Conservation (phyloP, 2,797 vertebrate species). For the Echeneis naucrates region DNA sequence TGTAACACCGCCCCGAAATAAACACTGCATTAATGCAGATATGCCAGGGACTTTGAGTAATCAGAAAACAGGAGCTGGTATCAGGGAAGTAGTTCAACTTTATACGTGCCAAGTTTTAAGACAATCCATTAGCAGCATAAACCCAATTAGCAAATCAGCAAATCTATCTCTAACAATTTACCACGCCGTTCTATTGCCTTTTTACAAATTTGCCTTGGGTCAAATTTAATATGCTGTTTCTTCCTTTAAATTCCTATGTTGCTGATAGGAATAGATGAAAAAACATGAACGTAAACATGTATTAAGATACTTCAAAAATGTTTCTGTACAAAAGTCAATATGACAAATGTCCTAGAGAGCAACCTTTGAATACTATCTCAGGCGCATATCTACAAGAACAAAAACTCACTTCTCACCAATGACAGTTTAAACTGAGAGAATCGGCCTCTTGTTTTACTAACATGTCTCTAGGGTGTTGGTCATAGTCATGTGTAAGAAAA, state of each 20-base stretch:
- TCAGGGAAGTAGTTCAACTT: not conserved
- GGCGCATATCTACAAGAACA: not conserved
- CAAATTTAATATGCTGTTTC: no score
- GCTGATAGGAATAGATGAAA: not conserved
- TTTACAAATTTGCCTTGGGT: no score
- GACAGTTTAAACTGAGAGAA: not conserved
- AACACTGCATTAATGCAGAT: no score
- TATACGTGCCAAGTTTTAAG: not conserved
- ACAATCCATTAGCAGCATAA: not conserved
- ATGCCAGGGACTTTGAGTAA: no score
- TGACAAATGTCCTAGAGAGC: no score
- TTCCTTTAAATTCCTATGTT: slow-evolving; percentile 4
- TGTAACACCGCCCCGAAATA: no score
- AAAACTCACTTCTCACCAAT: not conserved
- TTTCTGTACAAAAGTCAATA: not conserved
- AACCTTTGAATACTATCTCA: not conserved
- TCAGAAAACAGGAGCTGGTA: not conserved
- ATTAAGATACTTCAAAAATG: no score
- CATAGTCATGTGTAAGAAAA: not conserved
- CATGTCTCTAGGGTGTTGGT: slow-evolving; percentile 3
- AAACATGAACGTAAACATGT: not conserved
- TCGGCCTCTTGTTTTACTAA: not conserved
- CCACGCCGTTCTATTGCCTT: not conserved
- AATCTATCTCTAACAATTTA: no score
- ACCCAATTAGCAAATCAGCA: not conserved